Evolutionary conservation across 2,888 invertebrate species (phyloP).

Genomic region (Sisyra nigra): DNA sequence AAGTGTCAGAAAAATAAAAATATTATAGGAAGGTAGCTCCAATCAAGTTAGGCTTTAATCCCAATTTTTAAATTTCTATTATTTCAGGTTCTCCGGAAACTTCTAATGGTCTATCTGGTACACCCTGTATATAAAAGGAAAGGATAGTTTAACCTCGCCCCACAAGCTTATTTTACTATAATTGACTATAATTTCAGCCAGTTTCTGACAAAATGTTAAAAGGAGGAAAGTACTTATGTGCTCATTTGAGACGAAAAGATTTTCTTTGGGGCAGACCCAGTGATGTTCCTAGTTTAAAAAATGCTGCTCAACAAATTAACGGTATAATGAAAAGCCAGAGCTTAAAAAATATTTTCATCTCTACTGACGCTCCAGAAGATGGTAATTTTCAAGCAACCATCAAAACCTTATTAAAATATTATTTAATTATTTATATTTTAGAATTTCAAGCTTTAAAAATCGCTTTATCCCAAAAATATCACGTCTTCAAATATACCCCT

Average conservation of each 20-base stretch:
- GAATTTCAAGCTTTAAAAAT: neutral
- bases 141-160: no score
- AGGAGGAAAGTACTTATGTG: constrained; percentile 61
- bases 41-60: no score
- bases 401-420: constrained; percentile 4
- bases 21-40: no score
- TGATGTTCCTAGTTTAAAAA: constrained; percentile 61
- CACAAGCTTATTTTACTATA: no score
- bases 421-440: constrained; percentile 3
- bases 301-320: constrained; percentile 59
- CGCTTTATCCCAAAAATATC: constrained; percentile 11
- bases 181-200: constrained; percentile 20
- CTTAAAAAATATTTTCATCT: constrained; percentile 54
- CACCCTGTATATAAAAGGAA: no score
- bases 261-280: constrained; percentile 59
- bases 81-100: no score
- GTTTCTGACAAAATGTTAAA: constrained; percentile 27
- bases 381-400: constrained; percentile 22
- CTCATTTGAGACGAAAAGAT: constrained; percentile 80
- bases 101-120: no score
- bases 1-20: no score
- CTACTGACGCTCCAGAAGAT: constrained; percentile 60
- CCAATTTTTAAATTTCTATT: no score
- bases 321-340: constrained; percentile 36
- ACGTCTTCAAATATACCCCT: constrained; percentile 28